phyloP scores from a whole-genome alignment of 2,797 vertebrate species.

The Poeciliopsis paucimaculata region DNA sequence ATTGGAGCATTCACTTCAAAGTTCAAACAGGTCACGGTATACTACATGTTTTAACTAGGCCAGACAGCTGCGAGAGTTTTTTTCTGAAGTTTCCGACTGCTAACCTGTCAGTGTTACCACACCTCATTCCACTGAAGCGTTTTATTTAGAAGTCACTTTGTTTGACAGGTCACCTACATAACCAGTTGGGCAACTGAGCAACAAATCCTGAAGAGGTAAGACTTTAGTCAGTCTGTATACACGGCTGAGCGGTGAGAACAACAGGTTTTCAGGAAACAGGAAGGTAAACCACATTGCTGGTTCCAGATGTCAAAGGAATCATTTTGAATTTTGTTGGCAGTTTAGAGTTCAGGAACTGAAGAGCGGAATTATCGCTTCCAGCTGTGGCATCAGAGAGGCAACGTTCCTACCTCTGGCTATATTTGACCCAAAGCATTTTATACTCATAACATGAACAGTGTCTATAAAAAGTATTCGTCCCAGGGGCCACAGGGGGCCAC shows the following conservation, averaged over 20 bases:
- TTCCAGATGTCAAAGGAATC: not conserved
- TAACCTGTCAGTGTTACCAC: not conserved
- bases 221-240: not conserved
- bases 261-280: not conserved
- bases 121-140: not conserved
- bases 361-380: not conserved
- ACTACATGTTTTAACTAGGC: not conserved
- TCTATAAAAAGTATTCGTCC: too few relatives aligned
- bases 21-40: not conserved
- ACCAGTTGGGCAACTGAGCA: not conserved
- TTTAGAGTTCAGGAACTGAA: not conserved
- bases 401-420: not conserved
- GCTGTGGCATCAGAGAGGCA: not conserved
- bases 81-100: not conserved
- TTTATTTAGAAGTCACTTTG: not conserved
- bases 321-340: not conserved
- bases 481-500: too few relatives aligned
- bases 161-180: constrained; percentile 7
- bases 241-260: not conserved
- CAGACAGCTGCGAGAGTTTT: not conserved
- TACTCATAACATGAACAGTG: not conserved
- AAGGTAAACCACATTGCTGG: too few relatives aligned
- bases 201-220: not conserved
- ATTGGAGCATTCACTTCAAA: not conserved
- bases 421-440: not conserved